Conservation (phyloP, 2,113 vertebrate species). For the Gorilla gorilla region DNA sequence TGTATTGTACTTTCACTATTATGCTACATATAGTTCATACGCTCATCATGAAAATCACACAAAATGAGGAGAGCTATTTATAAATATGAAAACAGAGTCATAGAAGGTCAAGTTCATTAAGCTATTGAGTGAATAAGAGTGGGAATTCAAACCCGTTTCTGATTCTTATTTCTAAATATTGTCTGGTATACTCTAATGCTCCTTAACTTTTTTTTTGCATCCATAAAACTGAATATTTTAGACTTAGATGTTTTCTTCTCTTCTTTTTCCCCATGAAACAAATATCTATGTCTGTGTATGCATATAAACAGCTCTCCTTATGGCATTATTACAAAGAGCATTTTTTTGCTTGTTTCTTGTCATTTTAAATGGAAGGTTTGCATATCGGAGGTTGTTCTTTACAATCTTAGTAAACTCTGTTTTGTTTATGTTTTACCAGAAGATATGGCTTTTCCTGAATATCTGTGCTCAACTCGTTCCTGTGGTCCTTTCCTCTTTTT, state of each 20-base stretch:
- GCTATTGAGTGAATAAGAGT: background rate
- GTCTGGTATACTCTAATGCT: background rate
- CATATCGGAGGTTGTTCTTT: background rate
- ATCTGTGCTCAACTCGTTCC: background rate
- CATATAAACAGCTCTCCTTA: background rate
- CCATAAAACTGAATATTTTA: background rate
- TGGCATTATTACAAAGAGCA: background rate
- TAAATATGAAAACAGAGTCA: background rate
- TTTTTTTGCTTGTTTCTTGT: background rate
- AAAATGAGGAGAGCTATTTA: background rate
- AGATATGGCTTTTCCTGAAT: background rate
- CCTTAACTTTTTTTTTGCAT: background rate
- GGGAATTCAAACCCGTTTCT: background rate
- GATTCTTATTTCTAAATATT: conserved; percentile 13
- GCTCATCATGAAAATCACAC: background rate
- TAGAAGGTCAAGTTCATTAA: background rate
- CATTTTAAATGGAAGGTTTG: background rate
- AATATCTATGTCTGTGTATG: background rate
- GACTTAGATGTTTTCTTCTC: background rate
- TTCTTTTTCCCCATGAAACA: background rate
- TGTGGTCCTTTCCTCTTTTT: background rate
- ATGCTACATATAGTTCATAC: background rate
- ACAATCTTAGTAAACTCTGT: background rate
- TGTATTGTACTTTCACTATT: background rate
- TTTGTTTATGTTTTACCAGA: background rate